Evolutionary conservation across 1,140 invertebrate genomes (phyloP).

Genomic region (Lasaia peninsularis): DNA sequence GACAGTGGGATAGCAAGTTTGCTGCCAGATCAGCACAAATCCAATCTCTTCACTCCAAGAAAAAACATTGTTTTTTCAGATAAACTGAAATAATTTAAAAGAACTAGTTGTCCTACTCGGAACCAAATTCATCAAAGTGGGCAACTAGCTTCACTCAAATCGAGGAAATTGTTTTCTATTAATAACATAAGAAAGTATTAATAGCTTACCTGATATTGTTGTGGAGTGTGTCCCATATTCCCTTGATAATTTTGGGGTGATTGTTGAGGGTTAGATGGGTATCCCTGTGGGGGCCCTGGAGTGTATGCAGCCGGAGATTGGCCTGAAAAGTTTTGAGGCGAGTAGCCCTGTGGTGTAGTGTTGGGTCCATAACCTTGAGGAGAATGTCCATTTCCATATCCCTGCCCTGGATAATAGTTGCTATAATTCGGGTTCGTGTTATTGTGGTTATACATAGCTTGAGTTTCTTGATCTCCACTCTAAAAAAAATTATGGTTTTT

Average conservation of each 20-base stretch:
- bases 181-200: neutral
- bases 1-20: no score
- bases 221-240: conserved; percentile 51
- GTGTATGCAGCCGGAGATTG: conserved; percentile 58
- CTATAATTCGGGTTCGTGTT: conserved; percentile 75
- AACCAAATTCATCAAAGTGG: no score
- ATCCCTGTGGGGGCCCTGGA: conserved; percentile 46
- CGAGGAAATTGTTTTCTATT: no score
- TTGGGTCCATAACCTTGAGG: conserved; percentile 65
- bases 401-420: conserved; percentile 80
- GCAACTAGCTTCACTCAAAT: no score
- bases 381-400: conserved; percentile 69
- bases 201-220: conserved; percentile 56
- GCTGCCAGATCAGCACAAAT: no score
- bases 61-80: no score
- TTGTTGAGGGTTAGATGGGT: conserved; percentile 63
- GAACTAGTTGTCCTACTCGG: no score
- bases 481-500: conserved; percentile 25
- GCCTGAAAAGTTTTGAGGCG: conserved; percentile 59
- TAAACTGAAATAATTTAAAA: no score
- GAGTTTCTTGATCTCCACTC: conserved; percentile 68
- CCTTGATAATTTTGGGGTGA: conserved; percentile 64
- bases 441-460: conserved; percentile 66
- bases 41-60: no score
- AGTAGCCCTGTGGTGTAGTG: conserved; percentile 69